These are phyloP conservation scores for Zophobas atratus DNA, from an alignment of 1,140 invertebrate genomes.

Conservation along the genomic window DNA sequence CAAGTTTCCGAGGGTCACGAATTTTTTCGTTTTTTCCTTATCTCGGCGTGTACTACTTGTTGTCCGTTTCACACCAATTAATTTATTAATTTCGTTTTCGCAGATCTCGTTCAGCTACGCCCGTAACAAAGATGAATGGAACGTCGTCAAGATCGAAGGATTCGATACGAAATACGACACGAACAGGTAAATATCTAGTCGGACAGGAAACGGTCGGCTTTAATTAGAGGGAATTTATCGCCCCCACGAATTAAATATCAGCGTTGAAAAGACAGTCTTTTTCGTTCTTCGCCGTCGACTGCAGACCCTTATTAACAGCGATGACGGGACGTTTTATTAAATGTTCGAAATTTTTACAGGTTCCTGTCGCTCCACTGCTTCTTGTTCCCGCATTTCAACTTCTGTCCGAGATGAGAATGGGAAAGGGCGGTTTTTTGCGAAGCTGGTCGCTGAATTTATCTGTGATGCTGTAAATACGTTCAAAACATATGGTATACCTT, in stretches of 20 bases:
- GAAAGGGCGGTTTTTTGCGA: not conserved
- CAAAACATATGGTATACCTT: slow-evolving; percentile 37
- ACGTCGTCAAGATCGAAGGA: slow-evolving; percentile 90
- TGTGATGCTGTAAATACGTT: slow-evolving; percentile 52
- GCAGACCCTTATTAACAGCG: slow-evolving; percentile 50
- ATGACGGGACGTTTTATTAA: slow-evolving; percentile 52
- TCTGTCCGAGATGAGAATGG: slow-evolving; percentile 75
- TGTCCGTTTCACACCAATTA: too few relatives aligned
- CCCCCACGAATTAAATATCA: slow-evolving; percentile 14
- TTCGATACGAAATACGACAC: slow-evolving; percentile 89
- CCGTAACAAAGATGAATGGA: slow-evolving; percentile 87
- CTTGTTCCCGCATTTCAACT: slow-evolving; percentile 86
- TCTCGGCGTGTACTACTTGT: too few relatives aligned
- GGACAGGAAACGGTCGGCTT: slow-evolving; percentile 11
- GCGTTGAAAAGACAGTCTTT: not conserved
- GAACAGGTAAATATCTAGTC: slow-evolving; percentile 79
- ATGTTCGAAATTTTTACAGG: slow-evolving; percentile 74
- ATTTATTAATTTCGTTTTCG: slow-evolving; percentile 65
- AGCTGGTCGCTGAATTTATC: slow-evolving; percentile 41
- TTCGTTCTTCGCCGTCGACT: slow-evolving; percentile 5
- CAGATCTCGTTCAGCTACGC: slow-evolving; percentile 96
- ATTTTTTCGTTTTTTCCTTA: too few relatives aligned
- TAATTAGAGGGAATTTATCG: slow-evolving; percentile 37
- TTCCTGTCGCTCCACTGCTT: slow-evolving; percentile 91
- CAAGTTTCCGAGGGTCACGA: too few relatives aligned